Evolutionary conservation across 2,888 invertebrate species (phyloP), one percentile per base, ranked within the genome.

Genomic region (Mythimna albipuncta): DNA sequence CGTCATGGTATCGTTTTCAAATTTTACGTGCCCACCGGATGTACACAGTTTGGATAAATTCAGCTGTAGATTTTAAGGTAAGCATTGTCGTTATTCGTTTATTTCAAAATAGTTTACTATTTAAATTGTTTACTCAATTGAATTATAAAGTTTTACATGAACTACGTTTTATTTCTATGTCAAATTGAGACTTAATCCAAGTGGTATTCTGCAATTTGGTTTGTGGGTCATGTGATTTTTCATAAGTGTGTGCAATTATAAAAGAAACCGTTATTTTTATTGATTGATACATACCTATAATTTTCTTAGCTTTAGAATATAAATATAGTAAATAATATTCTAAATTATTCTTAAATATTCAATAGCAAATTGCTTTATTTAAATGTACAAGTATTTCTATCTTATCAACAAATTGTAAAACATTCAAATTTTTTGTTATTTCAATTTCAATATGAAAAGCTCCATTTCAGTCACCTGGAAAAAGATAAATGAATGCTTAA

Each of bases 401-500:
- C 0, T n/a, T 38, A 47, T 21, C 9, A 26, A 58, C 10, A 19
- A 61, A 55, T 55, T 21, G 4, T 41, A 44, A 50, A 44, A 19
- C 59, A n/a, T 32, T 38, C 11, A 13, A 21, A 5, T 26, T 55
- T 57, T 19, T 65, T 62, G 10, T 55, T 44, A 54, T 52, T 35
- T 38, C 1, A 11, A n/a, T 54, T 71, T 64, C 59, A 79, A 73
- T 72, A 66, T 64, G 9, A 80, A 72, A 77, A 69, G 71, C 13
- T 35, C 44, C 13, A 26, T 61, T 69, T 73, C 80, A 91, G 87
- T 90, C 91, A 92, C 83, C 89, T 91, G 91, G 85, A 90, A 91
- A 90, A 81, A 90, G 87, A 74, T 93, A 93, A 90, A 87, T 88
- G 90, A 90, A 93, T 89, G 91, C 86, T 89, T 87, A 90, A 92